Conservation (phyloP, 1,140 invertebrate genomes). For the Drosophila auraria region DNA sequence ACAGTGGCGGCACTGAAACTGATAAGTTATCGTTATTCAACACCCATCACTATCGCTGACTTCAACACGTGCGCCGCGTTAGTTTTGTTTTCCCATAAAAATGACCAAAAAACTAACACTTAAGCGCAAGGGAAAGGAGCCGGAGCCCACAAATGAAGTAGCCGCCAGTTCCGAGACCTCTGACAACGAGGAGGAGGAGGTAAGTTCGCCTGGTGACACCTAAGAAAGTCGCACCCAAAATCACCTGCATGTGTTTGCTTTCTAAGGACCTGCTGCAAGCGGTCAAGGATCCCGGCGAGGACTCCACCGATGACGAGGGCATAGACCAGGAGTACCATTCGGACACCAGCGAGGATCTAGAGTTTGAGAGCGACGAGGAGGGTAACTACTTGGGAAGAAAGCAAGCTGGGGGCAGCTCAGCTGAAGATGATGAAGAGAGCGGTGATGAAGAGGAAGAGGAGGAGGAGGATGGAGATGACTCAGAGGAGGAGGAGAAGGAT, state of each 20-base stretch:
- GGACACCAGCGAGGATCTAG: conserved; percentile 86
- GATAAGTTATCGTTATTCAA: background rate
- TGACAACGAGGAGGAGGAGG: conserved; percentile 69
- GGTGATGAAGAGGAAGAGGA: conserved; percentile 42
- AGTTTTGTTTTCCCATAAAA: conserved; percentile 70
- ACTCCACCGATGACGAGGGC: conserved; percentile 81
- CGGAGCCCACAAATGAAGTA: conserved; percentile 51
- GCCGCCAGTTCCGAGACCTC: conserved; percentile 52
- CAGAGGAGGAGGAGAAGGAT: background rate
- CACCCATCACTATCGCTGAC: conserved; percentile 52
- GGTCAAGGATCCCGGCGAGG: conserved; percentile 68
- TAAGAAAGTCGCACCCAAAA: background rate
- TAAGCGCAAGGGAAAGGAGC: conserved; percentile 66
- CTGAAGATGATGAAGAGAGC: conserved; percentile 63
- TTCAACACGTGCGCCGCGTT: conserved; percentile 75
- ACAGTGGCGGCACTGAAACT: background rate
- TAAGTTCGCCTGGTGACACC: conserved; percentile 11
- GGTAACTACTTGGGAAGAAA: conserved; percentile 82
- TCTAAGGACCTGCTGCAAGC: conserved; percentile 69
- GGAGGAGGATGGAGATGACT: conserved; percentile 68
- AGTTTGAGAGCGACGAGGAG: conserved; percentile 86
- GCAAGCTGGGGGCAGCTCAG: conserved; percentile 35
- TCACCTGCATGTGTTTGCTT: conserved; percentile 26
- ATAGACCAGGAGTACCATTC: conserved; percentile 86
- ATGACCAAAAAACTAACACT: conserved; percentile 65